Evolutionary conservation across 2,797 vertebrate genomes (phyloP), one percentile per base, ranked within the genome.

Genomic region (Sebastes trivittatus): DNA sequence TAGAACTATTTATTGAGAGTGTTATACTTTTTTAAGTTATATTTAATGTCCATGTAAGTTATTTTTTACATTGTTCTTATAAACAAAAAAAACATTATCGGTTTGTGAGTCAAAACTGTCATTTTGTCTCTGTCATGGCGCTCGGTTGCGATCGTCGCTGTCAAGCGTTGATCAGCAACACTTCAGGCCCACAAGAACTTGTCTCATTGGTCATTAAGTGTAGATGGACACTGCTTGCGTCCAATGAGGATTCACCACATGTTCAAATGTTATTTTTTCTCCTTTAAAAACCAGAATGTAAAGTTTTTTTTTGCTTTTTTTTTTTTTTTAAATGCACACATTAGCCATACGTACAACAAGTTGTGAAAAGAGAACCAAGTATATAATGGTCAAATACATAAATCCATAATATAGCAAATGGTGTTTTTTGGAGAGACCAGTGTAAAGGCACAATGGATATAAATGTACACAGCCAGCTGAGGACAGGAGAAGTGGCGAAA

Each of bases 1-100:
- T 98, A 97, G 97, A 98, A 97, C 97, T 99, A 99, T 99, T 99
- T 99, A 99, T 99, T 99, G 97, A 98, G 97, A 98, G 97, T 97
- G 97, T 98, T 98, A 98, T 99, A 97, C 97, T 97, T 98, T 98
- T 98, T 98, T 98, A 98, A 99, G 97, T 98, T 99, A 98, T 99
- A 98, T 99, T 98, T 97, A 97, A 95, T 97, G 96, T 98, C 96
- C 97, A 97, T 97, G 97, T 99, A 99, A 99, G 97, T 99, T 99
- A 99, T 99, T 98, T 97, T 96, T 97, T 97, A 97, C 97, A 96
- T 96, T 97, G 95, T 93, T 93, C 93, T 96, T 97, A 96, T 96
- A 97, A 92, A 93, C 90, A 95, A 91, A 86, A 91, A 86, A 93
- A 84, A 42, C 93, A 92, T 95, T 94, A 94, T 95, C 92, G 89